phyloP scores from a whole-genome alignment of 2,113 vertebrate genomes.

The Gymnorhina tibicen region DNA sequence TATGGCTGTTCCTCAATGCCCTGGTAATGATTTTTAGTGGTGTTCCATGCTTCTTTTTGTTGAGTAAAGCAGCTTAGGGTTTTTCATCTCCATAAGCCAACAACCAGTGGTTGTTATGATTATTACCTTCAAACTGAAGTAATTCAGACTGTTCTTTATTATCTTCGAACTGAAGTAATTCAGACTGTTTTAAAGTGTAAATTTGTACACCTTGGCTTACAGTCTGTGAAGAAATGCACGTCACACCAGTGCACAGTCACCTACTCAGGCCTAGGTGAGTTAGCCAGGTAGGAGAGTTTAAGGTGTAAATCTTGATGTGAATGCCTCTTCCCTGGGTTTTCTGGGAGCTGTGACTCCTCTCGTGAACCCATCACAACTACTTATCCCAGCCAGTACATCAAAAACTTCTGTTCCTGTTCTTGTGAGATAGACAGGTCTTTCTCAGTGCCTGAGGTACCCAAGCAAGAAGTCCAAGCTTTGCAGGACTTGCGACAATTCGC shows the following conservation, averaged over 20 bases:
- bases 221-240: neutral
- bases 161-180: neutral
- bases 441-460: neutral
- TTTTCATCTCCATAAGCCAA: neutral
- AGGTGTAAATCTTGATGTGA: neutral
- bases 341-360: neutral
- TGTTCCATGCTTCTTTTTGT: neutral
- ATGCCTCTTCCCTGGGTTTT: neutral
- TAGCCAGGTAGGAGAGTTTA: neutral
- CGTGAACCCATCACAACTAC: accelerated
- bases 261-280: neutral
- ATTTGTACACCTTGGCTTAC: neutral
- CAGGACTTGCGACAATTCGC: constrained; percentile 3
- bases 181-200: neutral
- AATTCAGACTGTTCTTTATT: neutral
- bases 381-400: neutral
- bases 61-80: neutral
- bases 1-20: neutral
- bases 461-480: neutral
- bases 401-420: neutral
- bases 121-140: neutral
- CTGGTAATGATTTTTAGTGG: accelerated
- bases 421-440: neutral
- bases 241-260: neutral
- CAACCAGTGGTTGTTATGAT: neutral